phyloP scores from a whole-genome alignment of 2,888 invertebrate species.

The Clepsis dumicolana region DNA sequence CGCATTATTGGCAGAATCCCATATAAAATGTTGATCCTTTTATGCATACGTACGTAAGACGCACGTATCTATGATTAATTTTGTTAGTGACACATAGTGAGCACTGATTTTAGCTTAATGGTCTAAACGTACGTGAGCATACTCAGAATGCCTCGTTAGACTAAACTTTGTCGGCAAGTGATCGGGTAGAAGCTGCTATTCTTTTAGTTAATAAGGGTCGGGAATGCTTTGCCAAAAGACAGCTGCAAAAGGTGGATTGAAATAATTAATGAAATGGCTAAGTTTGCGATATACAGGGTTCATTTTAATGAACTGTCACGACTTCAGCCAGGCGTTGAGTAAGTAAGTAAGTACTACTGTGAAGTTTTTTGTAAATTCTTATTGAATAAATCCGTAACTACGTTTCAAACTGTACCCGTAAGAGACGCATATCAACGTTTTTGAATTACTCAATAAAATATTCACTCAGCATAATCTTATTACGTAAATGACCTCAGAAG shows the following conservation, averaged over 20 bases:
- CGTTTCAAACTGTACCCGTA: too few species aligned
- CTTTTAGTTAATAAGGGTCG: background rate
- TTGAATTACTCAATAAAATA: background rate
- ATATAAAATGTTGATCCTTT: background rate
- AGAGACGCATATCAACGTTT: background rate
- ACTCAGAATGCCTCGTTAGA: conserved; percentile 30
- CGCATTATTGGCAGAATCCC: background rate
- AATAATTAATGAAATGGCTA: background rate
- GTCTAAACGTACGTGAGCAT: conserved; percentile 28
- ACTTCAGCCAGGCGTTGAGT: too few species aligned
- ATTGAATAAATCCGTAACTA: too few species aligned
- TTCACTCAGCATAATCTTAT: background rate
- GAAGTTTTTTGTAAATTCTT: too few species aligned
- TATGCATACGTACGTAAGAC: background rate
- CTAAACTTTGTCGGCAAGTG: background rate
- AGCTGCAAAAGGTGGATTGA: background rate
- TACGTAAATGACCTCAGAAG: background rate
- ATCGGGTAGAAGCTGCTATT: background rate
- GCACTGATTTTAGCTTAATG: conserved; percentile 34
- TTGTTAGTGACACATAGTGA: conserved; percentile 24
- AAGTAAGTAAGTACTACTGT: too few species aligned
- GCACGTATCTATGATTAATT: conserved; percentile 37
- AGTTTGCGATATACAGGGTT: too few species aligned
- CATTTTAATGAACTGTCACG: too few species aligned
- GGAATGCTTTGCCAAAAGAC: background rate